phyloP scores from a whole-genome alignment of 1,140 invertebrate genomes.

The Calliphora vicina region DNA sequence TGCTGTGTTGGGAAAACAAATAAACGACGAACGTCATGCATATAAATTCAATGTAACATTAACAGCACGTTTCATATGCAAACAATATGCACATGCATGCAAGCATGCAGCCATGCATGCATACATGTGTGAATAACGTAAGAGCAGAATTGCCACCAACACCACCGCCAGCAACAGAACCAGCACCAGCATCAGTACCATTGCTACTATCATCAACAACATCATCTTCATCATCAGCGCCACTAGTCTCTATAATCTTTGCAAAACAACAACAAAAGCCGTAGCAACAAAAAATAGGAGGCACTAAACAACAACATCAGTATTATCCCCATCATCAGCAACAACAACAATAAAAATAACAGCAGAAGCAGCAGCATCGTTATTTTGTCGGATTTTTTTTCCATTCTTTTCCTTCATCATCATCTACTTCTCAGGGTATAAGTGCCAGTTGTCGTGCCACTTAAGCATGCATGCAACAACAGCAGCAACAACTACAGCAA shows the following conservation, averaged over 20 bases:
- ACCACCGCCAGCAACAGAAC: background rate
- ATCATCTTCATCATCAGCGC: constrained; percentile 9
- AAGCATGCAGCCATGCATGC: constrained; percentile 5
- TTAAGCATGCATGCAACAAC: constrained; percentile 25
- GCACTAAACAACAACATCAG: background rate
- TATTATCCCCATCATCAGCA: background rate
- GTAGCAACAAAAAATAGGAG: background rate
- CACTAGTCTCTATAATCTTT: background rate
- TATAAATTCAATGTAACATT: constrained; percentile 25
- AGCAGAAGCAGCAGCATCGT: background rate
- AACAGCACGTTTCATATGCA: constrained; percentile 32
- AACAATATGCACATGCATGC: background rate
- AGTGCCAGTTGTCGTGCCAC: constrained; percentile 34
- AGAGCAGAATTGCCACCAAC: constrained; percentile 1
- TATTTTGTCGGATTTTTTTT: background rate
- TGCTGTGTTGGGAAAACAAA: background rate
- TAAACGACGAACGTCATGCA: constrained; percentile 11
- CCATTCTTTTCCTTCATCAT: background rate
- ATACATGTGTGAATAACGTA: constrained; percentile 26
- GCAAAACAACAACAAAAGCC: background rate
- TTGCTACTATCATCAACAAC: background rate
- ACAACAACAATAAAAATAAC: background rate
- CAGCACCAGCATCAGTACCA: background rate
- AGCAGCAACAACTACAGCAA: background rate
- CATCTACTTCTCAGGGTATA: constrained; percentile 25